Conservation (phyloP, 2,113 vertebrate genomes). For the Rhinopithecus roxellana region DNA sequence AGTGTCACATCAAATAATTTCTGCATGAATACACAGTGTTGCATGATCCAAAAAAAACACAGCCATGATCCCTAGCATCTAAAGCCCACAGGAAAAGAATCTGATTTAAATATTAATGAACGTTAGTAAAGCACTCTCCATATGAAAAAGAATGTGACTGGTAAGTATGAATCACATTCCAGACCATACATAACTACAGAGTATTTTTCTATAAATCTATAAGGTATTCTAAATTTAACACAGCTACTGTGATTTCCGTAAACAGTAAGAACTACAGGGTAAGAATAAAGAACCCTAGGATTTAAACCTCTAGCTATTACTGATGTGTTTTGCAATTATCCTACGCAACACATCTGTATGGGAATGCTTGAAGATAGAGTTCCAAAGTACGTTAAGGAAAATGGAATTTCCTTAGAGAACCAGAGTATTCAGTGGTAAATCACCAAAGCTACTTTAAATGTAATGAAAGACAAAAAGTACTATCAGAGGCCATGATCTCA, state of each 20-base stretch:
- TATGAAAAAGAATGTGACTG: not conserved
- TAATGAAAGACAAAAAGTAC: not conserved
- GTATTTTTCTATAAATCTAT: fast-evolving
- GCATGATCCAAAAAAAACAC: not conserved
- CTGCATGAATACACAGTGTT: not conserved
- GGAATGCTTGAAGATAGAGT: not conserved
- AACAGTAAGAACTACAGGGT: not conserved
- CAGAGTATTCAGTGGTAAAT: not conserved
- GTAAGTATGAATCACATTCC: fast-evolving
- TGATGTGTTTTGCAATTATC: not conserved
- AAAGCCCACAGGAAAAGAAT: not conserved
- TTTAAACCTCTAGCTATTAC: not conserved
- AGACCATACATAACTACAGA: not conserved
- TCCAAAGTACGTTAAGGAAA: not conserved
- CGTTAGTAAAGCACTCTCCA: not conserved
- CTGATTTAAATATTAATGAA: not conserved
- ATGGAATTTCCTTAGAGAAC: not conserved
- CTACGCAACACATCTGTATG: not conserved
- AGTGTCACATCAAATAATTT: not conserved
- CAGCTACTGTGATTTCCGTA: fast-evolving
- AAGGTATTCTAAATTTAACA: not conserved
- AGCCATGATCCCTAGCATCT: not conserved
- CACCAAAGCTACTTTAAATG: not conserved
- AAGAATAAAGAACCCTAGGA: not conserved
- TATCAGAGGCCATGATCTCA: not conserved